These are phyloP conservation scores for Pteria penguin DNA, from an alignment of 2,888 invertebrate genomes.

Conservation along the genomic window DNA sequence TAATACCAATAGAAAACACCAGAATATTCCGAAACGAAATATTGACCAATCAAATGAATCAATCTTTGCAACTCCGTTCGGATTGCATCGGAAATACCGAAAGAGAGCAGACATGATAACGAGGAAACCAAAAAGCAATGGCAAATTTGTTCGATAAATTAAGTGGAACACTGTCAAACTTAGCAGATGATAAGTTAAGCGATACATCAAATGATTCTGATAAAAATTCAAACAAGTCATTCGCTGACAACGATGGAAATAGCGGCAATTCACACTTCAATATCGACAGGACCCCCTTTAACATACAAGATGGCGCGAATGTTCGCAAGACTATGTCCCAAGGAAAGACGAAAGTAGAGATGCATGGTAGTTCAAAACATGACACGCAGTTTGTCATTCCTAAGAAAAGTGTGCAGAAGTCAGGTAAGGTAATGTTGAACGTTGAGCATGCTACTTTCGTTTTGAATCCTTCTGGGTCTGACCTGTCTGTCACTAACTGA, in stretches of 20 bases:
- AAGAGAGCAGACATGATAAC: slow-evolving; percentile 20
- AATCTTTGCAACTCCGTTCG: background rate
- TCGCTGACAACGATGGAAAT: slow-evolving; percentile 14
- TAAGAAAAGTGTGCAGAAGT: slow-evolving; percentile 40
- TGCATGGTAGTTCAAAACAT: slow-evolving; percentile 14
- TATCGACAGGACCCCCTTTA: slow-evolving; percentile 6
- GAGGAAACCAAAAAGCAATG: slow-evolving; percentile 41
- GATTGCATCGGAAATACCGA: background rate
- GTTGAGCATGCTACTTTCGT: no score
- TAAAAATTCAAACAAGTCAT: slow-evolving; percentile 21
- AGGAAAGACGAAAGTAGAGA: slow-evolving; percentile 15
- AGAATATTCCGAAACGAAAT: background rate
- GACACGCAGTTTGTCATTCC: slow-evolving; percentile 45
- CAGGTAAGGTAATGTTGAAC: no score
- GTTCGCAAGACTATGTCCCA: slow-evolving; percentile 28
- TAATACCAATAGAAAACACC: background rate
- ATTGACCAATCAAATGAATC: background rate
- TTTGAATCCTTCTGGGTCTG: no score
- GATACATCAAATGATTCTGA: slow-evolving; percentile 34
- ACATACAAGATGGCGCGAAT: slow-evolving; percentile 51
- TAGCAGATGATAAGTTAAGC: slow-evolving; percentile 23
- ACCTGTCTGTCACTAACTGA: no score
- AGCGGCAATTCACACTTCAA: background rate
- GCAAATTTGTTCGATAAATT: slow-evolving; percentile 52
- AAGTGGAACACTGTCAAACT: slow-evolving; percentile 25